Conservation (phyloP, 2,113 vertebrate genomes). For the Scomber colias region DNA sequence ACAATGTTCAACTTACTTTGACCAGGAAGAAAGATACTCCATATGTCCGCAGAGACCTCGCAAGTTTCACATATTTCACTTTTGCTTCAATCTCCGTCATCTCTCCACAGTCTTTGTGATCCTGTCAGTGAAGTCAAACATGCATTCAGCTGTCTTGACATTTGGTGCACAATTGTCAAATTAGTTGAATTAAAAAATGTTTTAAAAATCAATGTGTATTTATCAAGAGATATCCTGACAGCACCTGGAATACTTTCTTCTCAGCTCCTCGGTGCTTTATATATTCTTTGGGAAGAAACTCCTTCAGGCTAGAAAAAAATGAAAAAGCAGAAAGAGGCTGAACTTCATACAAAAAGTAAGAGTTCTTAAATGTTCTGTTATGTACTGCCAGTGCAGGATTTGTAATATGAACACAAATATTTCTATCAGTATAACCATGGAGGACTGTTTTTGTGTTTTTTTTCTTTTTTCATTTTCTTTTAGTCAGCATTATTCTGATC, state of each 20-base stretch:
- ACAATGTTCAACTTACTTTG: conserved; percentile 85
- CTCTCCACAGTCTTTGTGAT: conserved; percentile 97
- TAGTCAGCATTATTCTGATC: not conserved
- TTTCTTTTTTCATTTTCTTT: not conserved
- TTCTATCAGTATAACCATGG: not conserved
- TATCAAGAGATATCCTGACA: conserved; percentile 5
- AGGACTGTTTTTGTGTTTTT: too few relatives aligned
- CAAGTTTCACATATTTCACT: conserved; percentile 97
- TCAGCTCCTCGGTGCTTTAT: conserved; percentile 87
- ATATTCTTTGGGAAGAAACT: conserved; percentile 89
- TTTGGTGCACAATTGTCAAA: not conserved
- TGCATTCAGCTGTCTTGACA: not conserved
- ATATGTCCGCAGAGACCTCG: conserved; percentile 93
- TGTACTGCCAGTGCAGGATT: not conserved
- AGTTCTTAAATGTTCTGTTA: not conserved
- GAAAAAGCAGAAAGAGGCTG: conserved; percentile 13
- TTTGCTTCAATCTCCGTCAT: conserved; percentile 98
- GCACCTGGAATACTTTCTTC: conserved; percentile 88
- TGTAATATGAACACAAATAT: conserved; percentile 1
- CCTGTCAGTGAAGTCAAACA: conserved; percentile 81
- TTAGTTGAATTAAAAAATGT: not conserved
- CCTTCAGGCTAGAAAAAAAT: conserved; percentile 81
- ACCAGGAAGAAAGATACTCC: conserved; percentile 98
- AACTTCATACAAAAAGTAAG: not conserved
- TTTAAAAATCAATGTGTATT: not conserved